Percentiles rank a stretch among this genome's conserved stretches.
phyloP scores from a whole-genome alignment of 23 tunicate genomes.

The Diplosoma virens region DNA sequence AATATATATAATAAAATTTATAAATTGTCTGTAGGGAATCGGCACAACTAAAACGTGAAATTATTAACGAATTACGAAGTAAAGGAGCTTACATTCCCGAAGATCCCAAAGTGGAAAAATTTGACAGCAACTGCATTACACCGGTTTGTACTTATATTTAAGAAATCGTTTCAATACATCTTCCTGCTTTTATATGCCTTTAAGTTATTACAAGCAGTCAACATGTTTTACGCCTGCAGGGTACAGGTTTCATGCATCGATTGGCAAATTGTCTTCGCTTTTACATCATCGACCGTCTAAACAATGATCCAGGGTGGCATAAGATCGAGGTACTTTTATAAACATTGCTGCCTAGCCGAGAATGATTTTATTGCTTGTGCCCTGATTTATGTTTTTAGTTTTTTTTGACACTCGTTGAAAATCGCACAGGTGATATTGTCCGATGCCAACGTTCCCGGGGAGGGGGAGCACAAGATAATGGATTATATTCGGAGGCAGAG shows the following conservation, averaged over 20 bases:
- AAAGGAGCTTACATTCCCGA: constrained; percentile 57
- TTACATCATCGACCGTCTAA: constrained; percentile 74
- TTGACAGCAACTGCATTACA: constrained; percentile 97
- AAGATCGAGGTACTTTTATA: constrained; percentile 57
- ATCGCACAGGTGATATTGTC: constrained; percentile 74
- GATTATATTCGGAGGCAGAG: constrained; percentile 89
- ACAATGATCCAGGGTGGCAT: constrained; percentile 91
- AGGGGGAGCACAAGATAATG: constrained; percentile 99
- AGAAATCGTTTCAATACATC: no score
- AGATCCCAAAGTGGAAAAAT: constrained; percentile 87
- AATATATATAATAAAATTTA: no score
- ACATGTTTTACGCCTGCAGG: constrained; percentile 24
- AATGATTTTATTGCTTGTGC: not conserved
- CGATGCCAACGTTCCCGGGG: constrained; percentile 98
- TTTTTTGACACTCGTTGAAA: not conserved
- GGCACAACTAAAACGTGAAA: constrained; percentile 56
- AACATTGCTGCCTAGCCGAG: not conserved
- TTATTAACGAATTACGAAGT: constrained; percentile 51
- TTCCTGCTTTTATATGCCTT: no score
- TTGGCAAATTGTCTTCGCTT: constrained; percentile 84
- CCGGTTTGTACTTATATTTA: constrained; percentile 70
- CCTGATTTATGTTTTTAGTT: not conserved
- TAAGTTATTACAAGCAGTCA: no score
- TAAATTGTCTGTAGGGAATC: constrained; percentile 57
- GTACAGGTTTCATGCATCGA: constrained; percentile 94